Conservation (phyloP, 2,797 vertebrate genomes). For the Austrolebias charrua region DNA sequence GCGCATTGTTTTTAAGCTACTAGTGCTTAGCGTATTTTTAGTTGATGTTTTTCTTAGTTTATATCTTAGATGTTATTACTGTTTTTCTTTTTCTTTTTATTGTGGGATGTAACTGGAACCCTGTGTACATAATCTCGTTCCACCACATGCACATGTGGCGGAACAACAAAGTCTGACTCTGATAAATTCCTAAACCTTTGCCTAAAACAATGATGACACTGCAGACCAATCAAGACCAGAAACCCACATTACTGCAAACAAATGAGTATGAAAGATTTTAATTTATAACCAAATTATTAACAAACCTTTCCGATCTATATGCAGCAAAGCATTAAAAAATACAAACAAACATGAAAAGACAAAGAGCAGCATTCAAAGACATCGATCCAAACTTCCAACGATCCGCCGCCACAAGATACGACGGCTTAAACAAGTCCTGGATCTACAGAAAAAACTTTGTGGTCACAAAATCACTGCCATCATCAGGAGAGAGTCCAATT, state of each 20-base stretch:
- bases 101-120: too few relatives aligned
- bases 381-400: constrained; percentile 20
- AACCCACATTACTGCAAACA: constrained; percentile 32
- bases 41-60: too few relatives aligned
- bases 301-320: constrained; percentile 28
- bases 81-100: too few relatives aligned
- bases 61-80: too few relatives aligned
- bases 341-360: constrained; percentile 60
- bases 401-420: constrained; percentile 6
- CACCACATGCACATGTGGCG: too few relatives aligned
- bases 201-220: too few relatives aligned
- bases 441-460: constrained; percentile 20
- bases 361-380: constrained; percentile 43
- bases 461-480: constrained; percentile 26
- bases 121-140: too few relatives aligned
- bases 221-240: neutral
- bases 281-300: constrained; percentile 25
- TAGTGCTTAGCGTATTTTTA: too few relatives aligned
- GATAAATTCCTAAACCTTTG: too few relatives aligned
- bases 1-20: too few relatives aligned
- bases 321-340: constrained; percentile 34
- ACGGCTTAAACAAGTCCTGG: constrained; percentile 22
- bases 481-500: neutral
- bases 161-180: too few relatives aligned
- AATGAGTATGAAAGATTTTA: constrained; percentile 37